phyloP scores from a whole-genome alignment of 2,888 invertebrate species.

The Aquatica leii region DNA sequence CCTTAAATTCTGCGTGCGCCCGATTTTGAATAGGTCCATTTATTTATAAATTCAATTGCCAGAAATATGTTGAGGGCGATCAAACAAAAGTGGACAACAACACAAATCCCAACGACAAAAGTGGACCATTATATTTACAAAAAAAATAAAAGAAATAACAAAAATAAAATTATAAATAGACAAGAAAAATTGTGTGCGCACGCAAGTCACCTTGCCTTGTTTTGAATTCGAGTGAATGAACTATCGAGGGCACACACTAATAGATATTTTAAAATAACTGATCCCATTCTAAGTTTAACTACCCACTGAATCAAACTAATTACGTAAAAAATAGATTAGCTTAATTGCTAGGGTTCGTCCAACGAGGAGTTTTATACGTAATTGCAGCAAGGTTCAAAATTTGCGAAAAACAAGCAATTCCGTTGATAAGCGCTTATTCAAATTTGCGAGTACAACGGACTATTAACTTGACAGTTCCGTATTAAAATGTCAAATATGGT shows the following conservation, averaged over 20 bases:
- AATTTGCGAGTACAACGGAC: no score
- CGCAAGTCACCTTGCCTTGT: slow-evolving; percentile 47
- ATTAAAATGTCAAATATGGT: no score
- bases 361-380: no score
- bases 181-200: slow-evolving; percentile 43
- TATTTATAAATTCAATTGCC: neutral
- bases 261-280: slow-evolving; percentile 20
- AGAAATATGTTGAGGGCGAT: neutral
- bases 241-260: slow-evolving; percentile 27
- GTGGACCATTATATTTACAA: slow-evolving; percentile 21
- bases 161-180: slow-evolving; percentile 28
- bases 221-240: slow-evolving; percentile 36
- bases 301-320: slow-evolving; percentile 4
- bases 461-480: no score
- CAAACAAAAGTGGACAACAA: neutral
- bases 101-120: slow-evolving; percentile 28
- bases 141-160: slow-evolving; percentile 17
- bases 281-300: slow-evolving; percentile 21
- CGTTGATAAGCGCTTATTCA: no score
- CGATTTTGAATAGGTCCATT: slow-evolving; percentile 2
- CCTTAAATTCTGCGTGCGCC: slow-evolving; percentile 18
- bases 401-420: no score
- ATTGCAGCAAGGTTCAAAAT: no score
- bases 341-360: neutral
- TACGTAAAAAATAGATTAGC: neutral